Evolutionary conservation across 2,888 invertebrate genomes (phyloP), one percentile per base, ranked within the genome.

Genomic region (Salticus scenicus): DNA sequence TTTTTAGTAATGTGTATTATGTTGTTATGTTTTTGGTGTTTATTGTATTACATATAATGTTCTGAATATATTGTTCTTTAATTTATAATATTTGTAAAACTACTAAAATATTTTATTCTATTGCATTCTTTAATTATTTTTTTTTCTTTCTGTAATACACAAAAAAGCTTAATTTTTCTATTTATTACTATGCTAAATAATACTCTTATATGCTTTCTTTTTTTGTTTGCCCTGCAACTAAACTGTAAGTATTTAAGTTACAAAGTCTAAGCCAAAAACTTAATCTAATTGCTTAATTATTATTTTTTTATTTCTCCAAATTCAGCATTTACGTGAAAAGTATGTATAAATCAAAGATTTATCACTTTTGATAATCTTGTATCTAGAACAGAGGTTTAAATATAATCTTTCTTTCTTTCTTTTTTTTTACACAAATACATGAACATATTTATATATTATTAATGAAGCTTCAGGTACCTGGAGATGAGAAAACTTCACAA

Each of bases 211-310:
- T 69, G 0, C 24, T 69, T 24, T 69, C 30, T 69, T 27, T 41
- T 14, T 33, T n/a, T n/a, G n/a, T n/a, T n/a, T n/a, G n/a, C 17
- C 20, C 12, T 37, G 20, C 37, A 33, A 41, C 33, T 41, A 69
- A 41, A 41, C 69, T 69, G 69, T 69, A 69, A 69, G 69, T 69
- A 69, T 69, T 69, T 20, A 67, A 8, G 1, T 27, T 10, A 66
- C 24, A 24, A 57, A 57, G 24, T 14, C 17, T 66, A 66, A 31
- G 20, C 4, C 14, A 66, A 66, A 66, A 33, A 33, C 20, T n/a
- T n/a, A 31, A 30, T 66, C 7, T 31, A 66, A 17, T 4, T 31
- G 17, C n/a, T 20, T 31, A 17, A 12, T 42, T 70, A 1, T 8
- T 70, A 8, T 66, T 41, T 20, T 27, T 70, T 24, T 41, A n/a